Evolutionary conservation across 2,797 vertebrate genomes (phyloP).

Genomic region (Mionectes olivaceus): DNA sequence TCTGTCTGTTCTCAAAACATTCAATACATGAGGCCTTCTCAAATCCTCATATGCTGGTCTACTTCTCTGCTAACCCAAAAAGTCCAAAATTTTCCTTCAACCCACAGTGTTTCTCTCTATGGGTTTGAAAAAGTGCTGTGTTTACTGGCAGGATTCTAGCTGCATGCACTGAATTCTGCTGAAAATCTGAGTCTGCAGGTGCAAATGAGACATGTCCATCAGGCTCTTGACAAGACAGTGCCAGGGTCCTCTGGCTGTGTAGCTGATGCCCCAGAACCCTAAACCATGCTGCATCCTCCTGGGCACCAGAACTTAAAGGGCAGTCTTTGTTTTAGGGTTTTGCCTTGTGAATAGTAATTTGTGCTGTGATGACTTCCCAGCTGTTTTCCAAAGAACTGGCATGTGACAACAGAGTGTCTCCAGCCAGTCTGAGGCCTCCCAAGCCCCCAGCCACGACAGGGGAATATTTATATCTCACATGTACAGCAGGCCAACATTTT

Average conservation of each 20-base stretch:
- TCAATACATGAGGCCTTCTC: no score
- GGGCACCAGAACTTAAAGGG: slow-evolving; percentile 17
- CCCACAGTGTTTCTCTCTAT: not conserved
- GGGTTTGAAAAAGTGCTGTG: not conserved
- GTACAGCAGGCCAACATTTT: not conserved
- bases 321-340: slow-evolving; percentile 22
- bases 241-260: rapidly evolving
- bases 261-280: not conserved
- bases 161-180: not conserved
- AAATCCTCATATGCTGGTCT: no score
- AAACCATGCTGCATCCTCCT: not conserved
- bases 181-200: not conserved
- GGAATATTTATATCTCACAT: slow-evolving; percentile 46
- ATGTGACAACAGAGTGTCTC: not conserved
- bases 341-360: not conserved
- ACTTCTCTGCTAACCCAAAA: no score
- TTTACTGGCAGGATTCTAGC: not conserved
- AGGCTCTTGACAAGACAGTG: rapidly evolving
- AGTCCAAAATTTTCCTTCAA: no score
- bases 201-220: not conserved
- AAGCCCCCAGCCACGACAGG: slow-evolving; percentile 1
- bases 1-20: no score
- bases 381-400: not conserved
- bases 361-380: slow-evolving; percentile 9
- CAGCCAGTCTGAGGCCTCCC: slow-evolving; percentile 14